Conservation (phyloP, 1,140 invertebrate species). For the Melanaphis sacchari region DNA sequence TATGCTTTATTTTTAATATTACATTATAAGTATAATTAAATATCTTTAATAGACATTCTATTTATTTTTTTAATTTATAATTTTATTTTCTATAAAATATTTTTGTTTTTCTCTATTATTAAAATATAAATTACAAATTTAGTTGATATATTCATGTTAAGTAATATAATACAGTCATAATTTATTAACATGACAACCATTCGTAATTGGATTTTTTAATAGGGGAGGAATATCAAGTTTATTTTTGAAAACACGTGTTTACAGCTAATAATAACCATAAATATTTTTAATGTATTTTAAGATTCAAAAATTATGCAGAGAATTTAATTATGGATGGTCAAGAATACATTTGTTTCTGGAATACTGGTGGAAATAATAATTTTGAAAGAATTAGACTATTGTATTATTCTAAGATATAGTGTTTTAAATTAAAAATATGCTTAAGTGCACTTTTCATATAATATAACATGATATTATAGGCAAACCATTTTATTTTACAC, state of each 20-base stretch:
- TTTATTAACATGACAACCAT: too few relatives aligned
- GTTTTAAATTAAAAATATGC: background rate
- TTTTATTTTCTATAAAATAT: too few relatives aligned
- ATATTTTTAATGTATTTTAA: conserved; percentile 63
- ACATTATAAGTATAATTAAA: too few relatives aligned
- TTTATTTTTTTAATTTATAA: too few relatives aligned
- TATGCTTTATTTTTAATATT: too few relatives aligned
- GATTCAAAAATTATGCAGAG: conserved; percentile 86
- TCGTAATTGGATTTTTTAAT: too few relatives aligned
- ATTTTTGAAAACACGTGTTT: background rate
- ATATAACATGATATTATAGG: too few relatives aligned
- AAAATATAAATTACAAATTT: background rate
- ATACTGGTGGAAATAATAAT: conserved; percentile 95
- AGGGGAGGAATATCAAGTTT: too few relatives aligned
- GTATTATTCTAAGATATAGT: conserved; percentile 78
- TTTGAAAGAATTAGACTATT: conserved; percentile 92
- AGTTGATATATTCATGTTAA: too few relatives aligned
- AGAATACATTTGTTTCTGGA: conserved; percentile 86
- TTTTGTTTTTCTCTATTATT: background rate
- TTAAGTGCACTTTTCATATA: background rate
- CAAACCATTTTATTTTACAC: too few relatives aligned
- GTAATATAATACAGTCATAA: too few relatives aligned
- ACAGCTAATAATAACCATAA: background rate
- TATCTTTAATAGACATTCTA: too few relatives aligned
- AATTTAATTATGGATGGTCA: conserved; percentile 77